Evolutionary conservation across 2,888 invertebrate genomes (phyloP), one percentile per base, ranked within the genome.

Genomic region (Agrypnus murinus): DNA sequence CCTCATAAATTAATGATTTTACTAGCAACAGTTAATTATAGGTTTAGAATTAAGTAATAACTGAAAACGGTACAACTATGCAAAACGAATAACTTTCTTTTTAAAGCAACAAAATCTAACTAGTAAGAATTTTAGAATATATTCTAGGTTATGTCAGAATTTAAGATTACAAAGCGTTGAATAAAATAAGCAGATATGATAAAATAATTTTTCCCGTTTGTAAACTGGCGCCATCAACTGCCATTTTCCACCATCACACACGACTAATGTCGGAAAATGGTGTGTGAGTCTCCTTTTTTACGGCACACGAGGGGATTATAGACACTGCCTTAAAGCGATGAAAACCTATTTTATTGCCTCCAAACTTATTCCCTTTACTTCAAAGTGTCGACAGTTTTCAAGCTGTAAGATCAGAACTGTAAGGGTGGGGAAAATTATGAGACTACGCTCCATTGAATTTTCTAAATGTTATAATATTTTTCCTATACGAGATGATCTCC

Each of bases 241-340:
- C 69, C 64, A 69, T 74, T 69, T 72, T 68, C 70, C 59, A 67
- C 63, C 63, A 72, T 69, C 66, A 70, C 69, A 69, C 59, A 69
- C 69, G 69, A 70, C 65, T 72, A 79, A 79, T 79, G 78, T 77
- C 76, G 75, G 79, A 79, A 79, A 80, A 80, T 77, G 77, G 78
- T 77, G 79, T 78, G 78, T 78, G 77, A 71, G 75, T 76, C 70
- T 74, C 75, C 67, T 72, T 76, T 77, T 80, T 80, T 79, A 80
- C 77, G 77, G 74, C 75, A 65, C 79, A 72, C 78, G 53, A 59
- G 79, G 79, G 80, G 73, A 80, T 80, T 80, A 79, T 79, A 77
- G 77, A 74, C 75, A 75, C 73, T 74, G 75, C 77, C 75, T 75
- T 77, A 73, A 73, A 74, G 73, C 75, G 75, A 73, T 76, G 75